phyloP scores from a whole-genome alignment of 2,113 vertebrate species.

The Andinoacara biseriatus region DNA sequence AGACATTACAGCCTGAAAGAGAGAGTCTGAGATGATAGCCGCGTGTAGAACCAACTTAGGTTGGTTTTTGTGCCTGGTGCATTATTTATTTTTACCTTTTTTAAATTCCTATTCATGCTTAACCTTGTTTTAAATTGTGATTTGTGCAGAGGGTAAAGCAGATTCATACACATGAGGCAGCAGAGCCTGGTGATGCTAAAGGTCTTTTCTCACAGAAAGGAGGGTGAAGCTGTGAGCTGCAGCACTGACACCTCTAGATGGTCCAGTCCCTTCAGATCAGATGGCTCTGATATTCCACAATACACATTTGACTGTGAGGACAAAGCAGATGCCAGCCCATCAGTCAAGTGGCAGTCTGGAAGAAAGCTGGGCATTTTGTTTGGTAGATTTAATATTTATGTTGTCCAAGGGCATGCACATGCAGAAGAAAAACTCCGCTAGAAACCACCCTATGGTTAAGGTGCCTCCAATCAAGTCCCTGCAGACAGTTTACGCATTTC shows the following conservation, averaged over 20 bases:
- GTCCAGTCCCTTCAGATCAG: background rate
- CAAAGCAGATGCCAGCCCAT: background rate
- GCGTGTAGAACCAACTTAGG: background rate
- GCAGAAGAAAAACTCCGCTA: slow-evolving; percentile 23
- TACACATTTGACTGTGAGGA: slow-evolving; percentile 60
- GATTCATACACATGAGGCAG: slow-evolving; percentile 2
- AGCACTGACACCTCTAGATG: slow-evolving; percentile 21
- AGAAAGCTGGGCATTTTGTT: background rate
- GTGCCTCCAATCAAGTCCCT: slow-evolving; percentile 33
- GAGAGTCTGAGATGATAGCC: background rate
- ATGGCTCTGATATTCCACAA: background rate
- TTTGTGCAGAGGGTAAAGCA: background rate
- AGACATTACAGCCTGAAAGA: background rate
- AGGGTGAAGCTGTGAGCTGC: background rate
- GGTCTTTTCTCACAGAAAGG: background rate
- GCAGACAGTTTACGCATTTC: too few species aligned
- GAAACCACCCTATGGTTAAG: background rate
- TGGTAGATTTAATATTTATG: background rate
- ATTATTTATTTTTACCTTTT: background rate
- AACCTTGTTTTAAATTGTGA: background rate
- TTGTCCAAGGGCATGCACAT: background rate
- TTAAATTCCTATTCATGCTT: background rate
- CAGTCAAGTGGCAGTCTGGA: background rate
- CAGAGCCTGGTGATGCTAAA: background rate
- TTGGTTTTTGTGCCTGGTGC: background rate